Evolutionary conservation across 2,888 invertebrate genomes (phyloP), one percentile per base, ranked within the genome.

Genomic region (Argyra leucocephala): DNA sequence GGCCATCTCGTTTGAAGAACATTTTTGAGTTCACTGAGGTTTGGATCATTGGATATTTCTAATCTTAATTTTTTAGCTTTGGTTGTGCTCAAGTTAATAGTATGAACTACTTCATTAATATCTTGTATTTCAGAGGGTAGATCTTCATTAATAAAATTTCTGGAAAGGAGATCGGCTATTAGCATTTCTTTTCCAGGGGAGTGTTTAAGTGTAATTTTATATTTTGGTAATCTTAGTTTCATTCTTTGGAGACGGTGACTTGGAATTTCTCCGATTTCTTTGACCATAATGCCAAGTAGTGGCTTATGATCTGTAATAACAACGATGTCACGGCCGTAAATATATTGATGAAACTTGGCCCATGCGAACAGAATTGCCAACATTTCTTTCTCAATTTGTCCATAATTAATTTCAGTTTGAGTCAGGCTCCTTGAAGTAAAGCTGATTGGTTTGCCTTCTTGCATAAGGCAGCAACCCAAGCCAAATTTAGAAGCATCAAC

Each of bases 401-500:
- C 7, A 60, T 23, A 23, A 18, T 7, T 60, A 3, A 37, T 60
- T 22, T 24, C 18, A 37, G 60, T 24, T 24, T 60, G 18, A 4
- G 22, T 60, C 2, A 60, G 15, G 15, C 60, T 60, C 9, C 60
- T n/a, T 22, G 60, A 60, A 18, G 22, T 23, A 60, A 60, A 60
- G 10, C 60, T 15, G 18, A 67, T 61, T 48, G 64, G 64, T 59
- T 57, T 66, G 5, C 60, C 64, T 24, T 64, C 59, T 62, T 67
- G 67, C 6, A 65, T 22, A 21, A 66, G 62, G 7, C 36, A 36
- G 48, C 59, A 58, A 23, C 66, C 67, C 24, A 66, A 57, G 22
- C 63, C 64, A 66, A 60, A 22, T 60, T 61, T 48, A 48, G 67
- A 67, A n/a, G 63, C 63, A 66, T 66, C 66, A 31, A 58, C 36